Evolutionary conservation across 2,113 vertebrate genomes (phyloP).

Genomic region (Sprattus sprattus): DNA sequence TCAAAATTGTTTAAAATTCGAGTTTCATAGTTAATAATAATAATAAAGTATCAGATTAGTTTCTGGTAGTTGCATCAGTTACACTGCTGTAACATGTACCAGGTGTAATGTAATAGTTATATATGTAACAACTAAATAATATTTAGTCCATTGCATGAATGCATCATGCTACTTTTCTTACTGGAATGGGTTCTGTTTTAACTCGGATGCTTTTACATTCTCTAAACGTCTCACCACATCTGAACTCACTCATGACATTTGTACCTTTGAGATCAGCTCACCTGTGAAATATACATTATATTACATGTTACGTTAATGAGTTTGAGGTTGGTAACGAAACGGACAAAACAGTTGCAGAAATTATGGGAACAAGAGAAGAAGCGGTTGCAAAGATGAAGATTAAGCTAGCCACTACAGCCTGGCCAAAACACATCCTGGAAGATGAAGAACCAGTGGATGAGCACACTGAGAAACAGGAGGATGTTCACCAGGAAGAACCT

Average conservation of each 20-base stretch:
- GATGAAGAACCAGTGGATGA: neutral
- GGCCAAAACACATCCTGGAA: neutral
- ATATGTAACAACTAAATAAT: neutral
- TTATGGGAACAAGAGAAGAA: conserved; percentile 52
- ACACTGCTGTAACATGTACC: neutral
- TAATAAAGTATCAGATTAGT: no score
- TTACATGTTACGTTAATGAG: neutral
- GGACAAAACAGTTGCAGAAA: conserved; percentile 70
- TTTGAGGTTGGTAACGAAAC: conserved; percentile 35
- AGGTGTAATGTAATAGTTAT: neutral
- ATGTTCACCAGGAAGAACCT: neutral
- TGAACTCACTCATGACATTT: neutral
- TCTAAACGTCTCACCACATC: neutral
- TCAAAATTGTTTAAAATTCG: no score
- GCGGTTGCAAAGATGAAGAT: conserved; percentile 18
- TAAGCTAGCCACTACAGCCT: neutral
- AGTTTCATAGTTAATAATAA: no score
- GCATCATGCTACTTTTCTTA: neutral
- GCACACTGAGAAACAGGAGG: neutral
- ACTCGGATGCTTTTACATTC: neutral
- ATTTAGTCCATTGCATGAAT: neutral
- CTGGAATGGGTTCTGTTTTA: neutral
- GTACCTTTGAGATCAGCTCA: neutral
- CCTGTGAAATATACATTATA: conserved; percentile 19
- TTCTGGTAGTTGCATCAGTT: no score